Base-by-base conservation (phyloP, 2,888 invertebrate genomes). In the Rhorus exstirpatorius region DNA sequence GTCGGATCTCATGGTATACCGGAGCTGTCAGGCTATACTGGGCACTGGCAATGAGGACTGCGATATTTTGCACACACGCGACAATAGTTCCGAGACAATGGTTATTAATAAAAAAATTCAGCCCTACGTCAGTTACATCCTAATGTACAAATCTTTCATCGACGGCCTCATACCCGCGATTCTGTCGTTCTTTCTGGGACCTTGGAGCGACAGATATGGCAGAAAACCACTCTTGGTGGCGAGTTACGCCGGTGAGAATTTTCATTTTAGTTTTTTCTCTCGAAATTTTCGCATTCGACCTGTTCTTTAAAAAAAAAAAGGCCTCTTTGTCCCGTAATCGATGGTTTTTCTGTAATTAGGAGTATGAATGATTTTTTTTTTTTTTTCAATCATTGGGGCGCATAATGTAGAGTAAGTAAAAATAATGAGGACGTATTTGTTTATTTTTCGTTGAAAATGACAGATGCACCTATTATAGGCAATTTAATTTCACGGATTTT, bases 161-260 rank as follows among this genome's bases (percentile, higher is more conserved):
- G 96, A 96, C 86, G 95, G 95, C 44, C 92, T 96, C 63, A 93
- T 96, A 71, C 96, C 97, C 0, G 95, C 96, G 0, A 87, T 96
- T 60, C 91, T 96, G 6, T 95, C 96, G 68, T 93, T 97, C 60
- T 96, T 97, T 89, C 91, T 97, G 84, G 97, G 97, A 7, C 96
- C 97, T 0, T 97, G 97, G 97, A 97, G 97, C 60, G 97, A 97
- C 89, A 95, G 94, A 83, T 95, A 96, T 93, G 97, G 97, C 19
- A 94, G 97, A 58, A 96, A 96, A 89, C 96, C 96, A 7, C 93
- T 97, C 74, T 89, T 97, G 44, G 90, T 96, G 2, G 93, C 95
- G 86, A 94, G 96, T 1, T 93, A 95, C 83, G 90, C 94, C 84
- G 96, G 96, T 95, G 91, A 93, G 12, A n/a, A 19, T 19, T 2